Conservation (phyloP, 2,797 vertebrate species). For the Ctenosaura bakeri region DNA sequence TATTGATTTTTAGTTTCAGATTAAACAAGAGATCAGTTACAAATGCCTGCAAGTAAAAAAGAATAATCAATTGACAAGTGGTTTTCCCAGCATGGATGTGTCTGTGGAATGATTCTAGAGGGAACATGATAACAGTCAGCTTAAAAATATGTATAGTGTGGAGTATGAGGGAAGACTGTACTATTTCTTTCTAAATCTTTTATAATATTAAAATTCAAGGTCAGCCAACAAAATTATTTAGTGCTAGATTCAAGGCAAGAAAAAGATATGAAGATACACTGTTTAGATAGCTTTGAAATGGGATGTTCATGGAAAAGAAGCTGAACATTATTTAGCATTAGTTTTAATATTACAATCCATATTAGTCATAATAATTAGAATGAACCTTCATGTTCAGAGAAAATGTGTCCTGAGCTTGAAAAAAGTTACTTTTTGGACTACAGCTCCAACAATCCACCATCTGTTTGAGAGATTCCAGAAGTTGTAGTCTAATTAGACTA, state of each 20-base stretch:
- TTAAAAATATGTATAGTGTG: neutral
- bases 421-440: neutral
- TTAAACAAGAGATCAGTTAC: constrained; percentile 54
- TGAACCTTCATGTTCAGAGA: neutral
- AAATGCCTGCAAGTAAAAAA: constrained; percentile 39
- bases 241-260: neutral
- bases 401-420: neutral
- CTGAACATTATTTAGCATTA: neutral
- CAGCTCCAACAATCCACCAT: neutral
- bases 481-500: neutral
- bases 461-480: neutral
- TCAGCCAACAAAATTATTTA: neutral
- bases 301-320: neutral
- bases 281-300: neutral
- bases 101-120: neutral
- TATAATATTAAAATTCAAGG: neutral
- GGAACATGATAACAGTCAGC: neutral
- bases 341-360: neutral
- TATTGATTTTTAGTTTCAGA: constrained; percentile 49
- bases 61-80: constrained; percentile 55
- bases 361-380: neutral
- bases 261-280: neutral
- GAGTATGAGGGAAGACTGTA: too few species aligned
- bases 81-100: constrained; percentile 50
- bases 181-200: neutral